Percentiles rank a stretch among this genome's conserved stretches.
Evolutionary conservation across 2,797 vertebrate genomes (phyloP).

Genomic region (Furcifer pardalis): DNA sequence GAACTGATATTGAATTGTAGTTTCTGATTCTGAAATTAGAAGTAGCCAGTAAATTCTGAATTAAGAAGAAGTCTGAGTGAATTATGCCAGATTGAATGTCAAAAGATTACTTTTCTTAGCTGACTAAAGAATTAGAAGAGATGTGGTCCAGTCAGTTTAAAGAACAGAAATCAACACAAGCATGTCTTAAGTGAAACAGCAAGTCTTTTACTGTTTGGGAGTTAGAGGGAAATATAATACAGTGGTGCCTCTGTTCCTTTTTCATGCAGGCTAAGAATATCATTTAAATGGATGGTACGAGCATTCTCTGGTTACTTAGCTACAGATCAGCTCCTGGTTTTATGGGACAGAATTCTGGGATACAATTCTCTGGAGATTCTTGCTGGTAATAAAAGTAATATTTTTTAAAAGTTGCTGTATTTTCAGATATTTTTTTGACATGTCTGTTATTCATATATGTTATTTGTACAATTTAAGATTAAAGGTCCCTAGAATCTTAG

Average conservation of each 20-base stretch:
- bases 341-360: conserved; percentile 97
- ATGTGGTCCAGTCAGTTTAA: neutral
- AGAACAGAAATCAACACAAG: neutral
- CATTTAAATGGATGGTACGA: conserved; percentile 98
- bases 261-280: conserved; percentile 87
- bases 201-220: neutral
- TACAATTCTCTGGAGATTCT: conserved; percentile 95
- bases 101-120: neutral
- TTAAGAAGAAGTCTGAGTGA: neutral
- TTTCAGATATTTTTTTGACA: no score
- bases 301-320: conserved; percentile 97
- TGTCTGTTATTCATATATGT: no score
- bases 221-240: conserved; percentile 28
- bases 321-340: conserved; percentile 94
- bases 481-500: conserved; percentile 6
- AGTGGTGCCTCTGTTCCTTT: conserved; percentile 33
- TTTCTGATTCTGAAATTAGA: no score
- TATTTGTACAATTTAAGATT: neutral
- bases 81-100: conserved; percentile 3
- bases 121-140: neutral
- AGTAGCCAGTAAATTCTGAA: neutral
- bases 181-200: neutral
- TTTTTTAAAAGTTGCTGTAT: no score
- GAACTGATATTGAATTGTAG: no score
- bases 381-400: conserved; percentile 81